Conservation (phyloP, 2,113 vertebrate genomes). For the Rhizomys pruinosus region DNA sequence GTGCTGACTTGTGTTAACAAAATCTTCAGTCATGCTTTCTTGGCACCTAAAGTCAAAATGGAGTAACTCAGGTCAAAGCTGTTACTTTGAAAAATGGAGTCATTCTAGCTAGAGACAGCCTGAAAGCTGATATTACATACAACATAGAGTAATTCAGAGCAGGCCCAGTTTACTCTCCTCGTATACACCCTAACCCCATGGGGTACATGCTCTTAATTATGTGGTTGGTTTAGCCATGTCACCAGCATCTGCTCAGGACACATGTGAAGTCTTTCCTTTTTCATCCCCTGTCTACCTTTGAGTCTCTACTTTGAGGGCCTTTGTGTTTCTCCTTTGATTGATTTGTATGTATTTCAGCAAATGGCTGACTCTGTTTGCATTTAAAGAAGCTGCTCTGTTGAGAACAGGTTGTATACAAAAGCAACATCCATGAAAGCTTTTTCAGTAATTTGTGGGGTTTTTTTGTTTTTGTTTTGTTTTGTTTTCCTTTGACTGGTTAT, state of each 20-base stretch:
- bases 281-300: background rate
- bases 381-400: background rate
- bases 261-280: background rate
- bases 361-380: background rate
- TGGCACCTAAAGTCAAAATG: too few relatives aligned
- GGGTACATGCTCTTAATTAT: background rate
- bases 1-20: too few relatives aligned
- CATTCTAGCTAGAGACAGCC: too few relatives aligned
- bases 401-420: background rate
- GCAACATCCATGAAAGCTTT: background rate
- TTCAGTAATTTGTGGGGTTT: conserved; percentile 7
- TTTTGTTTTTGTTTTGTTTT: too few relatives aligned
- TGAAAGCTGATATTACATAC: too few relatives aligned
- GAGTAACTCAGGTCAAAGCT: too few relatives aligned
- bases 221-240: background rate
- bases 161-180: too few relatives aligned
- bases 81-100: too few relatives aligned
- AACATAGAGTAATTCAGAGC: too few relatives aligned
- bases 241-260: background rate
- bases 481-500: too few relatives aligned
- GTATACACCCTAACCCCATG: too few relatives aligned
- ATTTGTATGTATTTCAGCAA: conserved; percentile 5
- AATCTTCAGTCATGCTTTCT: too few relatives aligned
- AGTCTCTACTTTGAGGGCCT: background rate
- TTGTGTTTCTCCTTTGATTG: background rate